Evolutionary conservation across 2,888 invertebrate species (phyloP).

Genomic region (Dasypogon diadema): DNA sequence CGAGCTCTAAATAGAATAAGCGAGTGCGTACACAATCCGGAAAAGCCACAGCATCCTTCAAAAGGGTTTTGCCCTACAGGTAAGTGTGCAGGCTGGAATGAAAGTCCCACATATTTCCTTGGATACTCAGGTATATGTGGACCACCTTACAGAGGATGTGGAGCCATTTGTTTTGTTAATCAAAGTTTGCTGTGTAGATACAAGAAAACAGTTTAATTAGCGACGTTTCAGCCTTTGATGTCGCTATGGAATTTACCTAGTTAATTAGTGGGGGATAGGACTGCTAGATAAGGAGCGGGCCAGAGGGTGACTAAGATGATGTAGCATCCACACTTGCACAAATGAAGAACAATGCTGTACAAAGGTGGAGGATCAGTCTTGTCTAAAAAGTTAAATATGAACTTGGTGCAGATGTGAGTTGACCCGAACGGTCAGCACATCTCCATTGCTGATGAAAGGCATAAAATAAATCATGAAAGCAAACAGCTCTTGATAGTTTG

Average conservation of each 20-base stretch:
- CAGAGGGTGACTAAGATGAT: not conserved
- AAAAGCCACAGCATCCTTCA: not conserved
- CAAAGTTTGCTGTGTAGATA: conserved; percentile 34
- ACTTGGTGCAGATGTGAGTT: not conserved
- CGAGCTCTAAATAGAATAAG: not conserved
- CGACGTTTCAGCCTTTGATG: conserved; percentile 31
- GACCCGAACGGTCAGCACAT: not conserved
- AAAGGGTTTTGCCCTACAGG: conserved; percentile 2
- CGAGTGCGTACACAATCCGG: not conserved
- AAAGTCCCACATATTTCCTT: conserved; percentile 27
- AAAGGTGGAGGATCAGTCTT: not conserved
- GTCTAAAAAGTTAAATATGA: not conserved
- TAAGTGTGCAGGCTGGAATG: conserved; percentile 5
- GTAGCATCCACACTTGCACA: not conserved
- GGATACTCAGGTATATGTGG: not conserved
- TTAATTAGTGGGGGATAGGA: no score
- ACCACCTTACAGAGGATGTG: conserved; percentile 15
- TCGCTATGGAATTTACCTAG: conserved; percentile 32
- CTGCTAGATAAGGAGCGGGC: not conserved
- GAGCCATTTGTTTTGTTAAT: conserved; percentile 45
- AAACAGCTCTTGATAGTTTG: not conserved
- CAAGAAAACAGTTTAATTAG: conserved; percentile 43
- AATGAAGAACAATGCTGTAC: not conserved
- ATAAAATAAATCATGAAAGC: conserved; percentile 23
- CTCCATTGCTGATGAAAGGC: not conserved